Conservation (phyloP, 1,140 invertebrate genomes). For the Mizuhopecten yessoensis region DNA sequence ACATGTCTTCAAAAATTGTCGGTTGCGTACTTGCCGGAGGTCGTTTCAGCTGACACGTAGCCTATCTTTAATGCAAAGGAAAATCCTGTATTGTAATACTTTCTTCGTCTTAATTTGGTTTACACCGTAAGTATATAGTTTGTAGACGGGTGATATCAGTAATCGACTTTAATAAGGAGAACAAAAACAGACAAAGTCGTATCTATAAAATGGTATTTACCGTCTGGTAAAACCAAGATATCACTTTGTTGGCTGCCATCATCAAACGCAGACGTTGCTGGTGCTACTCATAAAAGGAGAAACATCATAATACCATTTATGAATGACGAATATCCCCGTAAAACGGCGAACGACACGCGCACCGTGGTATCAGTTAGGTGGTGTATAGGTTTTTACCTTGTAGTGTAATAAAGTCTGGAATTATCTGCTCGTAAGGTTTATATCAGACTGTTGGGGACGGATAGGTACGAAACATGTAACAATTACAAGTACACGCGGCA, state of each 20-base stretch:
- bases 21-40: background rate
- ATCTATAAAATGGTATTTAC: background rate
- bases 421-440: no score
- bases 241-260: background rate
- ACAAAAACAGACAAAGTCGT: background rate
- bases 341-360: background rate
- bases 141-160: background rate
- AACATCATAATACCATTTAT: background rate
- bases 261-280: background rate
- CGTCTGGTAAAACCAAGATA: background rate
- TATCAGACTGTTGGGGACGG: no score
- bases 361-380: background rate
- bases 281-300: background rate
- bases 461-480: no score
- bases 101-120: background rate
- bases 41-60: background rate
- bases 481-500: no score
- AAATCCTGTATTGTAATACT: background rate
- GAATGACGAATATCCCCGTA: background rate
- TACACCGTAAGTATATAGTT: background rate
- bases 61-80: background rate
- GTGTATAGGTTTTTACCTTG: no score
- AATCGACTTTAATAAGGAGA: conserved; percentile 9
- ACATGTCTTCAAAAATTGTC: background rate
- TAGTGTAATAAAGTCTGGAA: no score